Conservation (phyloP, 2,113 vertebrate species). For the Paedocypris sp. region DNA sequence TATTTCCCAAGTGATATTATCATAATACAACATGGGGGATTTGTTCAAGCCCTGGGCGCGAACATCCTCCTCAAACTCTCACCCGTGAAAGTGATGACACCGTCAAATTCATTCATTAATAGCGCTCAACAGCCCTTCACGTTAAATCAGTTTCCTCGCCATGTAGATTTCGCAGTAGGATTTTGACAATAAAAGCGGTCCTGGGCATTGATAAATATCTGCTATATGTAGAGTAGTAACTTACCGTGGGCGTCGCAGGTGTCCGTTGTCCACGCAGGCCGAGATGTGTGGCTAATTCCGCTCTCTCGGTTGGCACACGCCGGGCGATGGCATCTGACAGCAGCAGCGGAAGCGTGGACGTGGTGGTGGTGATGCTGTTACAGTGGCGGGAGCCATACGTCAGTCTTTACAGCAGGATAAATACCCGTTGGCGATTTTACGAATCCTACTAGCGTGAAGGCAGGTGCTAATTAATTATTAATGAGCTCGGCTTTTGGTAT, state of each 20-base stretch:
- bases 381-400: neutral
- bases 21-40: neutral
- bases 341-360: neutral
- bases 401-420: neutral
- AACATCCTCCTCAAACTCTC: conserved; percentile 10
- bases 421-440: neutral
- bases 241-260: conserved; percentile 6
- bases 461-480: neutral
- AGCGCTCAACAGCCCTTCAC: neutral
- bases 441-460: neutral
- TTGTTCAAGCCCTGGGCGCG: neutral
- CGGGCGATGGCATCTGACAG: neutral
- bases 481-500: neutral
- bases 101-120: neutral
- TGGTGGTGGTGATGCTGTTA: neutral
- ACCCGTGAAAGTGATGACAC: neutral
- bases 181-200: neutral
- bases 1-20: neutral
- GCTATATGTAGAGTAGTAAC: neutral
- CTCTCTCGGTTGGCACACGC: neutral
- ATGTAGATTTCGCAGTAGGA: neutral
- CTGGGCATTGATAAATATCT: neutral
- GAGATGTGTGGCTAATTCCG: neutral
- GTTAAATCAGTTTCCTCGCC: neutral
- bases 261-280: neutral